Conservation (phyloP, 2,888 invertebrate genomes). For the Cryptus viduatorius region DNA sequence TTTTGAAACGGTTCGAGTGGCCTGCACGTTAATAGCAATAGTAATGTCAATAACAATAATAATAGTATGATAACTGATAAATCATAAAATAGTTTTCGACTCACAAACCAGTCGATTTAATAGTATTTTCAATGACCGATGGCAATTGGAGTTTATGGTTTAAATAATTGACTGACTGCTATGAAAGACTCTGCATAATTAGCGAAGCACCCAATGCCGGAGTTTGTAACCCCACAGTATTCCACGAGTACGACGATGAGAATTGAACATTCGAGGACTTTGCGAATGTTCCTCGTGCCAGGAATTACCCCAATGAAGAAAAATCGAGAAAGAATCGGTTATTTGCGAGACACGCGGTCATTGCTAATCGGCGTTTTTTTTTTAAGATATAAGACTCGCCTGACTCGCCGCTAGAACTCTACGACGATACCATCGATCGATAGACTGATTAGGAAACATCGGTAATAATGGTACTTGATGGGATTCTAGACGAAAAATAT, state of each 20-base stretch:
- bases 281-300: constrained; percentile 13
- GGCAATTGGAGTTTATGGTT: constrained; percentile 15
- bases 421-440: constrained; percentile 21
- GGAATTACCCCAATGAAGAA: constrained; percentile 43
- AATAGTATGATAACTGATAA: constrained; percentile 69
- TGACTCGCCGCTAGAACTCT: constrained; percentile 10
- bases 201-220: not conserved
- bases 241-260: constrained; percentile 4
- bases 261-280: not conserved
- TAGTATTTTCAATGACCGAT: constrained; percentile 26
- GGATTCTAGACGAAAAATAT: constrained; percentile 15
- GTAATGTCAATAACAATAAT: constrained; percentile 77
- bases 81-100: not conserved
- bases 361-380: constrained; percentile 6
- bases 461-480: constrained; percentile 37
- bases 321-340: constrained; percentile 51
- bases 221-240: not conserved
- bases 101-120: not conserved
- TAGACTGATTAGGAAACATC: constrained; percentile 21
- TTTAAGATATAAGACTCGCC: constrained; percentile 13
- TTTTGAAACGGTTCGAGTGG: constrained; percentile 76
- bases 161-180: constrained; percentile 80
- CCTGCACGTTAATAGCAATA: constrained; percentile 77
- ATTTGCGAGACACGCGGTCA: constrained; percentile 40
- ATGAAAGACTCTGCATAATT: constrained; percentile 79